phyloP scores from a whole-genome alignment of 2,888 invertebrate species.

The Auanema freiburgensis region DNA sequence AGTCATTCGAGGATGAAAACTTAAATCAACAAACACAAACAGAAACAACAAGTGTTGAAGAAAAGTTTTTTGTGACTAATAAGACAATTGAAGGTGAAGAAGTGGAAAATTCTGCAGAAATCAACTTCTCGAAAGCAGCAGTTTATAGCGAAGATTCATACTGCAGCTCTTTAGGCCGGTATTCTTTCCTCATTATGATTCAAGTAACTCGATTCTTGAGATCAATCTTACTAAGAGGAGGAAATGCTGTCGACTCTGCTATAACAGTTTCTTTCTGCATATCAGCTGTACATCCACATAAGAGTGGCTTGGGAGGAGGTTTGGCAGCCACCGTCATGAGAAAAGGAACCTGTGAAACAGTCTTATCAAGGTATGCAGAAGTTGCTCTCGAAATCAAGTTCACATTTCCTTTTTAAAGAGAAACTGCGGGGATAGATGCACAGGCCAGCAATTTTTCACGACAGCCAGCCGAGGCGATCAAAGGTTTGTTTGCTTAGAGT shows the following conservation, averaged over 20 bases:
- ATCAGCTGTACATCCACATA: conserved; percentile 33
- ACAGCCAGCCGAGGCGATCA: not conserved
- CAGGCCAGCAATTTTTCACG: conserved; percentile 4
- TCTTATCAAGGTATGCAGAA: conserved; percentile 23
- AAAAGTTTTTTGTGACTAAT: no score
- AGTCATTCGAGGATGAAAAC: conserved; percentile 27
- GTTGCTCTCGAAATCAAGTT: conserved; percentile 21
- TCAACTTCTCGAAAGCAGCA: not conserved
- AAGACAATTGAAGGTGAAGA: no score
- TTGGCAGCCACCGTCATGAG: conserved; percentile 27
- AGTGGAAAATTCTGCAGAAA: no score
- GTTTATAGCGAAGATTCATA: not conserved
- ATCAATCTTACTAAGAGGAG: conserved; percentile 37
- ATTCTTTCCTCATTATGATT: not conserved
- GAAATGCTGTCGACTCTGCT: conserved; percentile 45
- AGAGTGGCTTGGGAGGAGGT: conserved; percentile 37
- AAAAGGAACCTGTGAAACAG: conserved; percentile 17
- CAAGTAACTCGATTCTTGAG: conserved; percentile 10
- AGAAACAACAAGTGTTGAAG: no score
- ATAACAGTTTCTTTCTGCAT: conserved; percentile 34
- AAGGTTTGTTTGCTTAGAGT: not conserved
- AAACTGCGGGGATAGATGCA: conserved; percentile 7
- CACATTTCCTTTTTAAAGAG: conserved; percentile 14
- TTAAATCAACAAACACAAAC: not conserved
- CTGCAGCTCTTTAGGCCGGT: not conserved